Evolutionary conservation across 2,888 invertebrate species (phyloP).

Genomic region (Conchocele bisecta): DNA sequence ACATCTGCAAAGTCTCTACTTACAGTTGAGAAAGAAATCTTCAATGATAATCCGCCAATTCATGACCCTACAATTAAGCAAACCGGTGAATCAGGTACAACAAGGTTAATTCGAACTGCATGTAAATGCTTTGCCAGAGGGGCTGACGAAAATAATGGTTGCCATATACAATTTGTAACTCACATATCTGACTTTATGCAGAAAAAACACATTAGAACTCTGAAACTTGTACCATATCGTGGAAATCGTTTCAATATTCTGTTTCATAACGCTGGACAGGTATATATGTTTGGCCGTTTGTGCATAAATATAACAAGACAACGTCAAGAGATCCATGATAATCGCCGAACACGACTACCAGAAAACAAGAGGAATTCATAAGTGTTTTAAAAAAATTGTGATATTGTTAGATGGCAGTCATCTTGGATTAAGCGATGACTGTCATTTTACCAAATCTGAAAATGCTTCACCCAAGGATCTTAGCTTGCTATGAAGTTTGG

Average conservation of each 20-base stretch:
- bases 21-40: slow-evolving; percentile 7
- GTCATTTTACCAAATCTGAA: too few relatives aligned
- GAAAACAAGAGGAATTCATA: too few relatives aligned
- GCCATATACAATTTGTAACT: slow-evolving; percentile 14
- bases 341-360: too few relatives aligned
- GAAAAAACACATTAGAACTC: background rate
- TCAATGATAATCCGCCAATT: background rate
- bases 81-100: slow-evolving; percentile 5
- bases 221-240: slow-evolving; percentile 6
- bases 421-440: too few relatives aligned
- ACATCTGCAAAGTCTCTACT: background rate
- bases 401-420: too few relatives aligned
- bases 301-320: too few relatives aligned
- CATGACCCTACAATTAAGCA: background rate
- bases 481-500: too few relatives aligned
- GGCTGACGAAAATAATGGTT: slow-evolving; percentile 19
- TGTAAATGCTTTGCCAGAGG: slow-evolving; percentile 13
- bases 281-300: too few relatives aligned
- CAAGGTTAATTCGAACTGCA: slow-evolving; percentile 13
- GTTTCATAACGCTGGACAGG: slow-evolving; percentile 22
- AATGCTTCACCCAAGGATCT: too few relatives aligned
- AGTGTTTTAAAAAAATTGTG: too few relatives aligned
- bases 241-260: slow-evolving; percentile 20
- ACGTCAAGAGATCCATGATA: too few relatives aligned
- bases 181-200: background rate